Evolutionary conservation across 1,140 invertebrate genomes (phyloP), one percentile per base, ranked within the genome.

Genomic region (Sarcophaga peregrina): DNA sequence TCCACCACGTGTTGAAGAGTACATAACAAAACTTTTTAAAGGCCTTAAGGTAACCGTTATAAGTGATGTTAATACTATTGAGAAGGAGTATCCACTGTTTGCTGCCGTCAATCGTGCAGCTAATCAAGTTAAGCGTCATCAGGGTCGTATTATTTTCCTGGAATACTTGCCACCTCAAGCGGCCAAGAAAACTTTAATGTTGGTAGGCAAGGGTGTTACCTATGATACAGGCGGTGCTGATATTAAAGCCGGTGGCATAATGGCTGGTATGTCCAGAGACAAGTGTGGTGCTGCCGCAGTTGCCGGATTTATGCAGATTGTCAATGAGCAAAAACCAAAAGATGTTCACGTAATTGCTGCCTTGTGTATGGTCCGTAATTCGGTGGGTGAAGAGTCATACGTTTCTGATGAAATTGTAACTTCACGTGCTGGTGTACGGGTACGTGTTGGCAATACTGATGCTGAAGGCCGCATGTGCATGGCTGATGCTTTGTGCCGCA

Each of bases 151-250:
- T 17, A 95, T 98, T 13, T 96, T 95, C 88, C 91, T 99, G 62
- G 96, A 95, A 83, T 99, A 99, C 91, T 93, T 93, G 84, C 94
- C 95, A 0, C 87, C 86, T 91, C 94, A 88, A 89, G 92, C 87
- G 90, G 93, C 83, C 85, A 92, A 85, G 90, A 95, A 96, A 86
- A 98, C 97, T 0, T 85, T 99, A 0, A 93, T 97, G 88, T 88
- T 99, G 2, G 97, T 99, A 45, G 98, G 98, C 54, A 99, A 99
- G 93, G 98, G 98, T 78, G 97, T 99, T 15, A 99, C 97, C 83
- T 98, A 97, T 86, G 97, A 98, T 87, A 98, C 97, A 94, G n/a
- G n/a, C n/a, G n/a, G n/a, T n/a, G n/a, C n/a, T n/a, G n/a, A n/a
- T n/a, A n/a, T n/a, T n/a, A n/a, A n/a, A n/a, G n/a, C n/a, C n/a